These are phyloP conservation scores for Chrysochloris asiatica DNA, from an alignment of 2,113 vertebrate species.

Conservation along the genomic window DNA sequence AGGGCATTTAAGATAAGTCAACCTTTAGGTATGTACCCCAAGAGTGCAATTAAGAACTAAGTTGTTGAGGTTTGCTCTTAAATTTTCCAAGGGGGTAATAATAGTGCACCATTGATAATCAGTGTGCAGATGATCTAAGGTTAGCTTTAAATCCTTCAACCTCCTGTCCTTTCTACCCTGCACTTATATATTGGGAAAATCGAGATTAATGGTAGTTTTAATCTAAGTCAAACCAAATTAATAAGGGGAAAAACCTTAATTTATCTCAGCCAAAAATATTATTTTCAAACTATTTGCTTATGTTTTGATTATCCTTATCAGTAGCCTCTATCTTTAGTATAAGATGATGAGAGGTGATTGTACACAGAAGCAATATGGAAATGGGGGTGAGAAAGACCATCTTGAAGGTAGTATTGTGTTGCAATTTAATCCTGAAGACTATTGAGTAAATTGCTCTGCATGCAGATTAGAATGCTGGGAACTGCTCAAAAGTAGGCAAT, in stretches of 20 bases:
- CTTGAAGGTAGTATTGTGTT: background rate
- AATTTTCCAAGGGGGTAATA: background rate
- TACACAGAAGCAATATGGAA: background rate
- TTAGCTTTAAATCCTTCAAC: constrained; percentile 18
- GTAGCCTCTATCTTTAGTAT: background rate
- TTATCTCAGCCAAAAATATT: background rate
- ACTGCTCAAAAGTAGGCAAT: constrained; percentile 22
- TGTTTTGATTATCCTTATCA: background rate
- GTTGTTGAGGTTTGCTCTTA: background rate
- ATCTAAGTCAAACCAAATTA: constrained; percentile 1
- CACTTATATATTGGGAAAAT: constrained; percentile 10
- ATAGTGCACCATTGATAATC: background rate
- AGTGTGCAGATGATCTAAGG: background rate
- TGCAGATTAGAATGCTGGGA: background rate
- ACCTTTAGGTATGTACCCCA: background rate
- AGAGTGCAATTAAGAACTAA: background rate
- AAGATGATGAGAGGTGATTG: background rate
- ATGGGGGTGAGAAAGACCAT: background rate
- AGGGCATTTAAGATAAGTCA: constrained; percentile 4
- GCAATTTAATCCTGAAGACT: constrained; percentile 4
- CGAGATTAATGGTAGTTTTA: background rate
- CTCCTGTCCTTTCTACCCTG: background rate
- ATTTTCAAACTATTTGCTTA: background rate
- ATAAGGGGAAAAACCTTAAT: background rate
- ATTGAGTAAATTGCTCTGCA: background rate